Evolutionary conservation across 2,797 vertebrate species (phyloP).

Genomic region (Alca torda): DNA sequence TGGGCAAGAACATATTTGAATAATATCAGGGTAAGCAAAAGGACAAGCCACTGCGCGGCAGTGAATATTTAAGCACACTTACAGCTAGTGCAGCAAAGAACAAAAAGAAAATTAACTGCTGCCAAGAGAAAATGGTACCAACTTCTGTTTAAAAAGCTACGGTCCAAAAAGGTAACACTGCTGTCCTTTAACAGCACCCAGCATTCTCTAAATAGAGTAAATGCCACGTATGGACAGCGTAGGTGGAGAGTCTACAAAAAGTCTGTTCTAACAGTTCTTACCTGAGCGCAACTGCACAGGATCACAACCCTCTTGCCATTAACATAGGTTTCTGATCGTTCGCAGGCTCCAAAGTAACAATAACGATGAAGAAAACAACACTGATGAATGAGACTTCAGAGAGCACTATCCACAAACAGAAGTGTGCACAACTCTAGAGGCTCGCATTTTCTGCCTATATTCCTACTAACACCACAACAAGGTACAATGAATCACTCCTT

Average conservation of each 20-base stretch:
- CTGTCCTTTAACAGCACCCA: background rate
- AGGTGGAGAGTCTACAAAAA: background rate
- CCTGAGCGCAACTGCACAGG: slow-evolving; percentile 95
- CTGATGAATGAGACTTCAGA: background rate
- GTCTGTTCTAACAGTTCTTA: slow-evolving; percentile 17
- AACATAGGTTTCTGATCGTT: slow-evolving; percentile 95
- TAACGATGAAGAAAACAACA: slow-evolving; percentile 78
- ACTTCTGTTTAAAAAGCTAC: background rate
- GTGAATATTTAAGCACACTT: background rate
- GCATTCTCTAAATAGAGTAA: background rate
- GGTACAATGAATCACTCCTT: background rate
- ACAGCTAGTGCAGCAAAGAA: background rate
- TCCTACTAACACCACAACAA: background rate
- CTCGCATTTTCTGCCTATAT: background rate
- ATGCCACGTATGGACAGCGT: rapidly evolving
- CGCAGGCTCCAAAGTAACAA: slow-evolving; percentile 95
- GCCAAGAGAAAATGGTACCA: background rate
- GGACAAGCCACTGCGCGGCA: background rate
- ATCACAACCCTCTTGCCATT: slow-evolving; percentile 93
- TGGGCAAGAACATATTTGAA: slow-evolving; percentile 18
- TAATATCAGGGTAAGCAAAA: slow-evolving; percentile 14
- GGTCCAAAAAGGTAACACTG: background rate
- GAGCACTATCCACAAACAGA: background rate
- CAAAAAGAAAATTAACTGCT: background rate
- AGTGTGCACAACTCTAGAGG: background rate